Conservation (phyloP, 2,797 vertebrate species). For the Epinephelus awoara region DNA sequence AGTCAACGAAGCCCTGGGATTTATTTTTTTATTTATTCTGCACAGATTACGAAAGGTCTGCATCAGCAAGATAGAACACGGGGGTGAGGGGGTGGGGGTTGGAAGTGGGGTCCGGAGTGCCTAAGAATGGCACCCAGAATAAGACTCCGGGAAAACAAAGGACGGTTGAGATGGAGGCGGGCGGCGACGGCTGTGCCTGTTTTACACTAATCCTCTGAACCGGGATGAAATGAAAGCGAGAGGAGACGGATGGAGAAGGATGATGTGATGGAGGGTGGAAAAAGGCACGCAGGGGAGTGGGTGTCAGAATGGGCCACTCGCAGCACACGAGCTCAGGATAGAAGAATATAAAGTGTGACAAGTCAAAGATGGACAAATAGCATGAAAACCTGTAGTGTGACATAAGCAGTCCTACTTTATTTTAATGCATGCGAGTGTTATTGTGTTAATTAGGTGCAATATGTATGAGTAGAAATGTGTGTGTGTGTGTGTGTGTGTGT, state of each 20-base stretch:
- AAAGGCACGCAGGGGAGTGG: slow-evolving; percentile 56
- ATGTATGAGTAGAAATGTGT: slow-evolving; percentile 20
- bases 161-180: slow-evolving; percentile 75
- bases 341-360: slow-evolving; percentile 39
- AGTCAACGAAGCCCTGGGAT: slow-evolving; percentile 72
- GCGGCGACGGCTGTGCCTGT: slow-evolving; percentile 73
- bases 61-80: slow-evolving; percentile 84
- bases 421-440: slow-evolving; percentile 55
- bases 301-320: slow-evolving; percentile 54
- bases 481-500: too few relatives aligned
- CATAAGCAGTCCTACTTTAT: slow-evolving; percentile 24
- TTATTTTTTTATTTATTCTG: slow-evolving; percentile 84
- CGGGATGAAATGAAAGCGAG: slow-evolving; percentile 76
- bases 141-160: slow-evolving; percentile 82
- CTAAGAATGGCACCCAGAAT: slow-evolving; percentile 80
- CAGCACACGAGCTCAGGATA: slow-evolving; percentile 38
- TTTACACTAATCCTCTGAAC: slow-evolving; percentile 85
- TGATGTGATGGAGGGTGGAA: slow-evolving; percentile 61
- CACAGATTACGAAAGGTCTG: slow-evolving; percentile 86
- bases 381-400: not conserved
- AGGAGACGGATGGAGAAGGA: slow-evolving; percentile 71
- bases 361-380: slow-evolving; percentile 44
- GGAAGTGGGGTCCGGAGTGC: slow-evolving; percentile 55
- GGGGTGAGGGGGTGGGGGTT: slow-evolving; percentile 60
- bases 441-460: slow-evolving; percentile 28